Base-by-base conservation (phyloP, 1,140 invertebrate genomes). In the Macrotrachela quadricornifera region DNA sequence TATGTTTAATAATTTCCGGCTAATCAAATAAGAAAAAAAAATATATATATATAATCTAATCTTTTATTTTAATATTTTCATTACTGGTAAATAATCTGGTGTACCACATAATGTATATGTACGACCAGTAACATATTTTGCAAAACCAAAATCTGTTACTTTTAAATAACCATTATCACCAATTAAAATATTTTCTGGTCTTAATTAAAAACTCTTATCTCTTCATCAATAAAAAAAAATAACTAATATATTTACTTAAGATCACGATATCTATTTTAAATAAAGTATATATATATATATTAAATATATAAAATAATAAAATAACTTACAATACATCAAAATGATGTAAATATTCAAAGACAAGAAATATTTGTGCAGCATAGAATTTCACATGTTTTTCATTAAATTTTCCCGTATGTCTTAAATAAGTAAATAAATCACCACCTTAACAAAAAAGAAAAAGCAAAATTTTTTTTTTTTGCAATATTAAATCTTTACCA, bases 341-440 rank as follows among this genome's bases (percentile, higher is more conserved):
- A 14, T 78, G 77, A 69, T 96, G 90, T 21, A 96, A 75, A 65
- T 94, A 95, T 60, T 94, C 86, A 51, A 96, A 66, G 1, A 87
- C 88, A 47, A 79, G 79, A 3, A 94, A 79, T 54, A 96, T 91
- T 74, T 96, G 88, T 30, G 85, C 77, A 8, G 85, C 81, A 68
- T 91, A 96, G 70, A 96, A 95, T 61, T 83, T 75, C 76, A 82
- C 82, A 58, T 83, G 84, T 57, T 75, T 74, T 59, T 80, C 80
- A 15, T 38, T n/a, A 42, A 57, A 57, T 36, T 55, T 12, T 16
- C 67, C 66, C 59, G 90, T 85, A 72, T 92, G 91, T 57, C 90
- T 77, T 59, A 95, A 75, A 74, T 95, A 88, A 46, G 87, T 91
- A 73, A 96, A 96, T 87, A 96, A 94, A 74, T 96, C 88, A 56